A percentile compares a stretch with the other conserved stretches of the same genome.
phyloP scores from a whole-genome alignment of 1,140 invertebrate species.

The Leucophenga varia region DNA sequence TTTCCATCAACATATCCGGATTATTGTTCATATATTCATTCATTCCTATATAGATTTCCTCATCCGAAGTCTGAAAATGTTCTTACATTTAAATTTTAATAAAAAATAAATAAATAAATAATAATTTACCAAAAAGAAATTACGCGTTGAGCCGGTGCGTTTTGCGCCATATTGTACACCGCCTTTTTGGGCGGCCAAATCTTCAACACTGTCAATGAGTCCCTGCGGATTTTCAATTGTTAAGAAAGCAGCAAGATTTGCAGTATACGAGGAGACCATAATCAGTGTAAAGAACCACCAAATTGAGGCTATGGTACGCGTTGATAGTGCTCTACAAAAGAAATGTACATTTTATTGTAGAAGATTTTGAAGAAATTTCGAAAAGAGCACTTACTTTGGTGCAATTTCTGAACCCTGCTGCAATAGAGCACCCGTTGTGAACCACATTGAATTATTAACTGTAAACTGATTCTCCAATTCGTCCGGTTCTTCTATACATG shows the following conservation, averaged over 20 bases:
- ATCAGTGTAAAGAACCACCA: slow-evolving; percentile 97
- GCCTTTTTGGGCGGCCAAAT: slow-evolving; percentile 72
- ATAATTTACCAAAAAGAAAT: slow-evolving; percentile 75
- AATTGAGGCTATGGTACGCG: slow-evolving; percentile 74
- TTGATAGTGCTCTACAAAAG: slow-evolving; percentile 69
- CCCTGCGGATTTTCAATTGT: slow-evolving; percentile 81
- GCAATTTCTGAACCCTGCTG: slow-evolving; percentile 86
- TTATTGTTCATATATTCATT: slow-evolving; percentile 74
- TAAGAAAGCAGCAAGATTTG: slow-evolving; percentile 94
- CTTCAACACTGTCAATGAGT: slow-evolving; percentile 80
- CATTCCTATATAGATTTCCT: slow-evolving; percentile 78
- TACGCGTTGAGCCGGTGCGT: slow-evolving; percentile 74
- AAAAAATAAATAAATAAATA: slow-evolving; percentile 2
- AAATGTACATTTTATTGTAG: background rate
- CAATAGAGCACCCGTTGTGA: slow-evolving; percentile 77
- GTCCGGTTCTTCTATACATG: slow-evolving; percentile 75
- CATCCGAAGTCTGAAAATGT: slow-evolving; percentile 64
- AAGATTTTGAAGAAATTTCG: background rate
- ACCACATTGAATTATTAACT: slow-evolving; percentile 81
- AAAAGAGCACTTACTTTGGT: slow-evolving; percentile 63
- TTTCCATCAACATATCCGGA: slow-evolving; percentile 67
- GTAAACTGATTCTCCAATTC: slow-evolving; percentile 81
- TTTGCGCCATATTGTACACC: slow-evolving; percentile 89
- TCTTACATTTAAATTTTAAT: background rate
- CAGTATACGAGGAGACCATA: slow-evolving; percentile 95